Evolutionary conservation across 1,140 invertebrate species (phyloP), one percentile per base, ranked within the genome.

Genomic region (Drosophila nigromelanica): DNA sequence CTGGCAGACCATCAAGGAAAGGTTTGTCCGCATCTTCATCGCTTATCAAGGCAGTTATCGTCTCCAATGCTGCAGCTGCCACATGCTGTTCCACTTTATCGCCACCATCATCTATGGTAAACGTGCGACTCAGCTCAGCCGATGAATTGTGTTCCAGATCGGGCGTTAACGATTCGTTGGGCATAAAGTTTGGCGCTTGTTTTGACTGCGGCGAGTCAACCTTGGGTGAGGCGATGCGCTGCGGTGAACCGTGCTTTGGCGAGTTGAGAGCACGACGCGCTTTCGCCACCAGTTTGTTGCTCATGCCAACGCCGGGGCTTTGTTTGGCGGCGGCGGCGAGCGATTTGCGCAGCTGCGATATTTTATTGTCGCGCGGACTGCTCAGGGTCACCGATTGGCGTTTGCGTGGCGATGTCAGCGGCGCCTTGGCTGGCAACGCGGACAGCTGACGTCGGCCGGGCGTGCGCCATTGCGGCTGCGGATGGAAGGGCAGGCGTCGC

Each of bases 231-330:
- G 7, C 14, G 5, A 56, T 51, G 39, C 54, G 40, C 11, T 64
- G 37, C 6, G 73, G 71, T 7, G 78, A 79, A 5, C 42, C 42
- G 1, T 42, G 18, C 14, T 73, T 73, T 2, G 79, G 79, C 1
- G 76, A 70, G 54, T 74, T 76, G 0, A 91, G 69, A 7, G 89
- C 76, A 7, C 90, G 78, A 1, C 89, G 69, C 12, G 89, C 89
- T 35, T 82, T 89, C 12, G 75, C 66, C 15, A 82, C 78, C 5
- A 89, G 48, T 27, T 73, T 79, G 43, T 72, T 83, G 47, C 79
- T 69, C 40, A 58, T 30, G n/a, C 63, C 72, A 2, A 70, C 43
- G 11, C 12, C 12, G 4, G 83, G 66, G 30, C 73, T 83, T 24
- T 63, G 45, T 12, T 72, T 83, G 21, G 73, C 48, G 12, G 69